Evolutionary conservation across 2,113 vertebrate genomes (phyloP), one percentile per base, ranked within the genome.

Genomic region (Indicator maculatus): DNA sequence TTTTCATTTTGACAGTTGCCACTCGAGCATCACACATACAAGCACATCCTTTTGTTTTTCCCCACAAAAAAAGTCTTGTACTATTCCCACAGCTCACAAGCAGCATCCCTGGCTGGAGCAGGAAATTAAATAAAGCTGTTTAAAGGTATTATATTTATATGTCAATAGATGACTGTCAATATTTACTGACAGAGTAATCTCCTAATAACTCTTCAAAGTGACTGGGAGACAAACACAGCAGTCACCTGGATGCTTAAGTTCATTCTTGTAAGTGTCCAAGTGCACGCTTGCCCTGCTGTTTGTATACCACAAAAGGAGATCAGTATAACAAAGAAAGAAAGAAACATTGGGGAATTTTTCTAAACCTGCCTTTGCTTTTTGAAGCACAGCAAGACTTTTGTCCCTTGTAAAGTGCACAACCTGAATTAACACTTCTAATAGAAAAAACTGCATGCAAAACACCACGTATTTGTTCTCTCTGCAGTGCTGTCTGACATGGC

Each of bases 81-180:
- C 63, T 28, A 19, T 76, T 83, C 71, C 66, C 28, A 10, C 53
- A 14, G 27, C 80, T 79, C 45, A 20, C 12, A 65, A 10, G 50
- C 83, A 83, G 58, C 73, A 69, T 15, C 8, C 2, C 72, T 81
- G 90, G 59, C 58, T 87, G 66, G 77, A 77, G 56, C 78, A 91
- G 78, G 80, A 86, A 90, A 93, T 80, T 30, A 23, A 52, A 78
- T 64, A 86, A 88, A 95, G 58, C 69, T 78, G 76, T 91, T 73
- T 41, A 87, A 65, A 59, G 41, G 45, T 52, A 18, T 44, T 71
- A 27, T 71, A 28, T 59, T 64, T 83, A 6, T 59, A 24, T 13
- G 15, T 41, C 45, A 82, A 16, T 71, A 21, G 45, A 3, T 63
- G 90, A 52, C 65, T 45, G 39, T 70, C 75, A 80, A 13, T 83